A percentile compares a stretch with the other conserved stretches of the same genome.
These are phyloP conservation scores for Takifugu flavidus DNA, from an alignment of 2,113 vertebrate genomes.

Conservation along the genomic window DNA sequence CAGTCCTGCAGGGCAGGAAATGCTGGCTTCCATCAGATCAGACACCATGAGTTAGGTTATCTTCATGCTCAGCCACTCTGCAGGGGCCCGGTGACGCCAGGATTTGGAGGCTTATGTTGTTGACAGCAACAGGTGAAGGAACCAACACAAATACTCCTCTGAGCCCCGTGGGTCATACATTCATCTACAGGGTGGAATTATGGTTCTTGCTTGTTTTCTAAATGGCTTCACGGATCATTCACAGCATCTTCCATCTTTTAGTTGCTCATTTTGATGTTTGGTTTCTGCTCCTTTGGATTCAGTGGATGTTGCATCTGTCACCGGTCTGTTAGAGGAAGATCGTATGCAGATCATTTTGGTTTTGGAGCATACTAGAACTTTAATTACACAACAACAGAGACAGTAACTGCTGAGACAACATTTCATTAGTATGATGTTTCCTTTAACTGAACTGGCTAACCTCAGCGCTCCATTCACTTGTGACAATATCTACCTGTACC, in stretches of 20 bases:
- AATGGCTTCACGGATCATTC: neutral
- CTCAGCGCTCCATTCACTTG: slow-evolving; percentile 35
- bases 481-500: slow-evolving; percentile 39
- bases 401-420: neutral
- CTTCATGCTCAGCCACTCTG: slow-evolving; percentile 23
- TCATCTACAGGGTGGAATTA: too few species aligned
- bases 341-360: neutral
- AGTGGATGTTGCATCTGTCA: slow-evolving; percentile 21
- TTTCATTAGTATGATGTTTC: slow-evolving; percentile 33
- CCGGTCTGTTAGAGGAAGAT: slow-evolving; percentile 9
- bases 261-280: slow-evolving; percentile 19
- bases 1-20: slow-evolving; percentile 7
- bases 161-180: neutral
- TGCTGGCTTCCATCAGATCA: slow-evolving; percentile 29
- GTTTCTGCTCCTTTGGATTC: slow-evolving; percentile 42
- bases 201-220: too few species aligned
- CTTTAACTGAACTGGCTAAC: slow-evolving; percentile 35
- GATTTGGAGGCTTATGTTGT: slow-evolving; percentile 27
- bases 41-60: slow-evolving; percentile 9
- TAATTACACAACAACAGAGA: neutral
- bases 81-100: slow-evolving; percentile 12
- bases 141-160: slow-evolving; percentile 18
- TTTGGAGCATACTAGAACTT: neutral
- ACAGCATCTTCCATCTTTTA: slow-evolving; percentile 46
- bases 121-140: slow-evolving; percentile 26